Percentiles rank a stretch among this genome's conserved stretches.
These are phyloP conservation scores for Lamproptera curius DNA, from an alignment of 2,888 invertebrate species.

Conservation along the genomic window DNA sequence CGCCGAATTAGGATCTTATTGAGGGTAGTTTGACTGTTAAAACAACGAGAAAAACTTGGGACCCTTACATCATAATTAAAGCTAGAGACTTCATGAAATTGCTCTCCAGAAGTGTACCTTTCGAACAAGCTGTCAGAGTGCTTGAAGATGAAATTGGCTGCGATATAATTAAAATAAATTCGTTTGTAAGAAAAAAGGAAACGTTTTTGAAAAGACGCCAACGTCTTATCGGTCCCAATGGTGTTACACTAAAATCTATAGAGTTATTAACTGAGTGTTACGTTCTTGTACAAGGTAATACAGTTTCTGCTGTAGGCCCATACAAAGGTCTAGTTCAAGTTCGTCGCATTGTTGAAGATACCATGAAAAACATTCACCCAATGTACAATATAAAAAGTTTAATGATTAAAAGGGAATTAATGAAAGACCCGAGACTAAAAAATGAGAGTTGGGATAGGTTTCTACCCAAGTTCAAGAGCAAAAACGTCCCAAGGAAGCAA, in stretches of 20 bases:
- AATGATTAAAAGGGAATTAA: constrained; percentile 97
- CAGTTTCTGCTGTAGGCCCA: constrained; percentile 97
- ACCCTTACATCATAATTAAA: constrained; percentile 97
- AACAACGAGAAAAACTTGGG: constrained; percentile 98
- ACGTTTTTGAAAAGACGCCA: constrained; percentile 97
- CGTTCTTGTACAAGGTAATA: constrained; percentile 97
- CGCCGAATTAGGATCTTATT: constrained; percentile 93
- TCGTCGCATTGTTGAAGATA: constrained; percentile 94
- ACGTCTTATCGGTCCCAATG: constrained; percentile 96
- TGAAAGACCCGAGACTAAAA: constrained; percentile 93
- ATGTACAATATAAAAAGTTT: constrained; percentile 98
- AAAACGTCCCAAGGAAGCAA: constrained; percentile 93
- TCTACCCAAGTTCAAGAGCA: constrained; percentile 93
- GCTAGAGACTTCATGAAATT: constrained; percentile 97
- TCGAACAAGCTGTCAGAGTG: constrained; percentile 94
- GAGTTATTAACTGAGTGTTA: constrained; percentile 98
- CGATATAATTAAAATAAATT: constrained; percentile 98
- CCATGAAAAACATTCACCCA: constrained; percentile 99
- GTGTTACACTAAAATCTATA: constrained; percentile 98
- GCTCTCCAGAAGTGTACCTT: constrained; percentile 96
- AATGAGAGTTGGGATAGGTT: constrained; percentile 98
- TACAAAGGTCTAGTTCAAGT: constrained; percentile 93
- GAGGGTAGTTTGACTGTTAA: constrained; percentile 96
- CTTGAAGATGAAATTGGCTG: constrained; percentile 94
- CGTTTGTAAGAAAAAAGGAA: constrained; percentile 92